Evolutionary conservation across 2,113 vertebrate genomes (phyloP).

Genomic region (Scomber scombrus): DNA sequence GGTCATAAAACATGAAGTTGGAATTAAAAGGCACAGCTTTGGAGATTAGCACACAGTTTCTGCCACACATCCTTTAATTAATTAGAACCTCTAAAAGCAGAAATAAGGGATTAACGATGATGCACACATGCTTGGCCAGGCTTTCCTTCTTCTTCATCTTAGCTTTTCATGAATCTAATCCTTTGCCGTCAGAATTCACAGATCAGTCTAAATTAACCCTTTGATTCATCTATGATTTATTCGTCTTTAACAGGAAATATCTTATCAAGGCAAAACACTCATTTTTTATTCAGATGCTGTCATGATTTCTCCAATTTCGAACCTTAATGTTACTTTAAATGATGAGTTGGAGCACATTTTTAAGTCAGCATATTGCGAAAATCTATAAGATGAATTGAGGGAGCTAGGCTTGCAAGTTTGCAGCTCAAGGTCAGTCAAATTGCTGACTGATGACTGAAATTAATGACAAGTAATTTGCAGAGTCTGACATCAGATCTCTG

Average conservation of each 20-base stretch:
- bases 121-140: conserved; percentile 38
- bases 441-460: conserved; percentile 74
- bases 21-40: conserved; percentile 73
- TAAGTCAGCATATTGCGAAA: conserved; percentile 36
- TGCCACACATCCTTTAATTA: conserved; percentile 72
- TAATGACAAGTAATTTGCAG: conserved; percentile 74
- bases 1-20: conserved; percentile 67
- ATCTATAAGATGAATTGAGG: conserved; percentile 52
- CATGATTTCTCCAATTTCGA: conserved; percentile 20
- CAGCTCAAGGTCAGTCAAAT: conserved; percentile 71
- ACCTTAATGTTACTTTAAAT: conserved; percentile 14
- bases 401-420: conserved; percentile 51
- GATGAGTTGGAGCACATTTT: conserved; percentile 14
- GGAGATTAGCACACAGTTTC: conserved; percentile 70
- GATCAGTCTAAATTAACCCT: conserved; percentile 65
- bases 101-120: conserved; percentile 62
- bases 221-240: conserved; percentile 63
- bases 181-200: conserved; percentile 52
- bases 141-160: conserved; percentile 53
- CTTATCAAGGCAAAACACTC: conserved; percentile 47
- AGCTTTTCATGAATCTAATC: conserved; percentile 66
- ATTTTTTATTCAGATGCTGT: conserved; percentile 47
- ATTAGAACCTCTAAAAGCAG: conserved; percentile 70
- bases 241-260: conserved; percentile 54
- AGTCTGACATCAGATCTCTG: conserved; percentile 67